These are phyloP conservation scores for Margarornis squamiger DNA, from an alignment of 2,797 vertebrate genomes.

Conservation along the genomic window DNA sequence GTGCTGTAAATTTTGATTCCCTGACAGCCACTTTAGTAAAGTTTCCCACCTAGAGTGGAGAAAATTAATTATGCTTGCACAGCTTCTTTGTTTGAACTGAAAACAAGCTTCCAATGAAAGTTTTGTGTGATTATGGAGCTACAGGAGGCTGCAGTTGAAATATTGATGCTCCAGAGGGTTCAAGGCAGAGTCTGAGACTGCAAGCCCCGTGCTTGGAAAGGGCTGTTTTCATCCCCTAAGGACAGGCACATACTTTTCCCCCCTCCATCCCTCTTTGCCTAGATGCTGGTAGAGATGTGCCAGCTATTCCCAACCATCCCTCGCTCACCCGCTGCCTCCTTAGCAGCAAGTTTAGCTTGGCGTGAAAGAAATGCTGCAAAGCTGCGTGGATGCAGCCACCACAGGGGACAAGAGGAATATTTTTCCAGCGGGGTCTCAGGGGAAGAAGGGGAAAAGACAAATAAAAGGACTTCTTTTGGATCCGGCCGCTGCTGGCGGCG, in stretches of 20 bases:
- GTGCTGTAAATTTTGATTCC: conserved; percentile 35
- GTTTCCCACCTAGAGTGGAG: not conserved
- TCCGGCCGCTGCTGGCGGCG: not conserved
- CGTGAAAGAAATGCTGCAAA: not conserved
- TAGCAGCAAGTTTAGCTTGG: not conserved
- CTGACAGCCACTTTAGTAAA: conserved; percentile 25
- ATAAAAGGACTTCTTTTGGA: not conserved
- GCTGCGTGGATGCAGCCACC: not conserved
- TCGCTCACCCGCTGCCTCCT: accelerated
- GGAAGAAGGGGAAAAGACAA: not conserved
- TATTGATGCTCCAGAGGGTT: not conserved
- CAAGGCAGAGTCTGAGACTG: not conserved
- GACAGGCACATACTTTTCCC: not conserved
- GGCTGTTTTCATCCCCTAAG: not conserved
- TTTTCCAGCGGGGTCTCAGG: not conserved
- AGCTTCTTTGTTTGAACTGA: not conserved
- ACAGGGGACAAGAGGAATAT: not conserved
- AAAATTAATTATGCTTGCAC: not conserved
- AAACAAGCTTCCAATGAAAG: not conserved
- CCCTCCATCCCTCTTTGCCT: too few species aligned
- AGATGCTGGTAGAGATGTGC: not conserved
- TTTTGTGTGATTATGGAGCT: not conserved
- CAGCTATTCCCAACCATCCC: not conserved
- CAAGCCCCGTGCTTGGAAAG: not conserved
- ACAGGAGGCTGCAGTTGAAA: not conserved